Percentiles rank a stretch among this genome's conserved stretches.
Evolutionary conservation across 2,888 invertebrate species (phyloP).

Genomic region (Scelioninae gen. 1): DNA sequence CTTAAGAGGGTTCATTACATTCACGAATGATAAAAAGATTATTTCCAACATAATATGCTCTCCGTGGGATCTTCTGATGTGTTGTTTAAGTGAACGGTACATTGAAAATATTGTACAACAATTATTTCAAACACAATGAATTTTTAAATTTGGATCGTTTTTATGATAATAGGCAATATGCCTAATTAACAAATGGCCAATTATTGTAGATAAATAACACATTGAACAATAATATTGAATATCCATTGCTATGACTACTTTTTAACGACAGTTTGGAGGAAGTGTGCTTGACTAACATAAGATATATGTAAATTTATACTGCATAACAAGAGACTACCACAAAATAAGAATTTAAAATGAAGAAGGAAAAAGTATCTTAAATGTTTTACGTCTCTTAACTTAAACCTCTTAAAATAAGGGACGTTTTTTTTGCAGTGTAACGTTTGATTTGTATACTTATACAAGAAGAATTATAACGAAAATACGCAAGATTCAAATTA

Average conservation of each 20-base stretch:
- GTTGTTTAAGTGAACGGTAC: conserved; percentile 12
- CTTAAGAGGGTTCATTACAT: no score
- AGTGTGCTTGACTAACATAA: neutral
- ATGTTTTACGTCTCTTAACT: no score
- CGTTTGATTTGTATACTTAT: no score
- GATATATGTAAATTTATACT: neutral
- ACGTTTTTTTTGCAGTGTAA: no score
- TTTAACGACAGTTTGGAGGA: neutral
- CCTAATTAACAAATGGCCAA: conserved; percentile 17
- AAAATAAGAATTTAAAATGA: no score
- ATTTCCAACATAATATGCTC: neutral
- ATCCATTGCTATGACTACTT: neutral
- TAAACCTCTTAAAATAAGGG: no score
- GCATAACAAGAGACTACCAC: no score
- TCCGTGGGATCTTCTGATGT: neutral
- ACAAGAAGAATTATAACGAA: no score
- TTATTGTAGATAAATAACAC: conserved; percentile 23
- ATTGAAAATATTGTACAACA: conserved; percentile 27
- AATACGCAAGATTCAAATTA: no score
- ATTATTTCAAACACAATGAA: conserved; percentile 22
- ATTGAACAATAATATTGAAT: conserved; percentile 16
- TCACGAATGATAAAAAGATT: no score
- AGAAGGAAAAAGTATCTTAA: no score
- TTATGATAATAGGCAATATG: conserved; percentile 31
- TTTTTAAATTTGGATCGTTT: conserved; percentile 39